These are phyloP conservation scores for Sebastes taczanowskii DNA, from an alignment of 2,797 vertebrate species.

Conservation along the genomic window DNA sequence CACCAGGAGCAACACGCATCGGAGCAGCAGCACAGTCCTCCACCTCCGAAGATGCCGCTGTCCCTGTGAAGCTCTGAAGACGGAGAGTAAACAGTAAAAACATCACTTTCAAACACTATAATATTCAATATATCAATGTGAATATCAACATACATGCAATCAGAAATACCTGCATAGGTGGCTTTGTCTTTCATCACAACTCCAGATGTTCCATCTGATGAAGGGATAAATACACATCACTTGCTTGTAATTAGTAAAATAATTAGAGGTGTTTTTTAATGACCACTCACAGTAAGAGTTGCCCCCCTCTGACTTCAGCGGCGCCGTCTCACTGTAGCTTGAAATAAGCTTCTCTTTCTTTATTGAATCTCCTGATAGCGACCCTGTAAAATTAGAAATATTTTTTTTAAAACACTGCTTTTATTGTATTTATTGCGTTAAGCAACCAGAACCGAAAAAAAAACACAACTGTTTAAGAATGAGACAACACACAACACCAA, in stretches of 20 bases:
- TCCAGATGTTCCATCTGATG: constrained; percentile 78
- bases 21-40: constrained; percentile 76
- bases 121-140: neutral
- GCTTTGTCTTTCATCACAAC: constrained; percentile 91
- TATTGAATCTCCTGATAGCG: constrained; percentile 89
- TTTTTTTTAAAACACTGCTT: neutral
- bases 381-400: constrained; percentile 74
- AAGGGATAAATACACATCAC: neutral
- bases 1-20: constrained; percentile 94
- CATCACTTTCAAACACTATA: neutral
- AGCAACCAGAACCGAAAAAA: neutral
- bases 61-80: constrained; percentile 80
- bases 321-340: constrained; percentile 77
- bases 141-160: neutral
- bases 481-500: neutral
- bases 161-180: constrained; percentile 86
- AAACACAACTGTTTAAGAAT: neutral
- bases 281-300: constrained; percentile 82
- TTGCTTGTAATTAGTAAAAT: neutral
- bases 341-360: constrained; percentile 91
- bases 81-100: neutral
- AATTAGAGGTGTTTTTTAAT: neutral
- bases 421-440: neutral
- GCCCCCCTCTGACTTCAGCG: constrained; percentile 81
- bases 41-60: constrained; percentile 68